A percentile compares a stretch with the other conserved stretches of the same genome.
These are phyloP conservation scores for Tubiluchus corallicola DNA, from an alignment of 2,888 invertebrate genomes.

Conservation along the genomic window DNA sequence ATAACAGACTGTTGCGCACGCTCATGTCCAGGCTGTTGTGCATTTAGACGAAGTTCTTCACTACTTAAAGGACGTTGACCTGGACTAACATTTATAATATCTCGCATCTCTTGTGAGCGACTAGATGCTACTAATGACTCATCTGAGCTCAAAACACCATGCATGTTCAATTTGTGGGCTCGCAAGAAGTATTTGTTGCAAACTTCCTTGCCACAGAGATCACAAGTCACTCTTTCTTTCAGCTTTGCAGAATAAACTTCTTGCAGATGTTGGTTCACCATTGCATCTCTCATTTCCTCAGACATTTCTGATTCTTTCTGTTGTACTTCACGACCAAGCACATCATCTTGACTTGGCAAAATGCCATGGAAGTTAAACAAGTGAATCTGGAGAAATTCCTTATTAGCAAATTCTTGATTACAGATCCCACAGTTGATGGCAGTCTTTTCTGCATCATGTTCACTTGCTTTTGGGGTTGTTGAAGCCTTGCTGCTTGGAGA, in stretches of 20 bases:
- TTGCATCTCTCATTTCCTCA: neutral
- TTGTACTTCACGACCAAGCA: slow-evolving; percentile 19
- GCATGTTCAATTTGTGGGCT: slow-evolving; percentile 47
- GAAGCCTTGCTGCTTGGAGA: slow-evolving; percentile 12
- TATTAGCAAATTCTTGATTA: slow-evolving; percentile 27
- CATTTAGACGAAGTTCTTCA: neutral
- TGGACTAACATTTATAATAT: slow-evolving; percentile 23
- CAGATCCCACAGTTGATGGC: slow-evolving; percentile 28
- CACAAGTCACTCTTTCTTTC: slow-evolving; percentile 13
- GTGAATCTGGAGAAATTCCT: slow-evolving; percentile 31
- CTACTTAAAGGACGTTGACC: neutral
- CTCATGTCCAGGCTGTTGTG: neutral
- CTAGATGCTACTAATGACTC: slow-evolving; percentile 10
- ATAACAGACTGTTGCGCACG: neutral
- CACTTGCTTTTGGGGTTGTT: slow-evolving; percentile 13
- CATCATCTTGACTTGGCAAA: slow-evolving; percentile 13
- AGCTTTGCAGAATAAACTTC: slow-evolving; percentile 10
- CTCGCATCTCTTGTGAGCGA: slow-evolving; percentile 18
- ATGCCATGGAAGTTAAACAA: slow-evolving; percentile 29
- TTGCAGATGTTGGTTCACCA: slow-evolving; percentile 1
- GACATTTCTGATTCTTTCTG: slow-evolving; percentile 11
- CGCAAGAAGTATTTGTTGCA: slow-evolving; percentile 44
- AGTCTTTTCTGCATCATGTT: slow-evolving; percentile 13
- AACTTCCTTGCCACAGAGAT: slow-evolving; percentile 18
- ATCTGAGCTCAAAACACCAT: slow-evolving; percentile 37